A percentile compares a stretch with the other conserved stretches of the same genome.
Conservation (phyloP, 2,797 vertebrate genomes). For the Lophius americanus region DNA sequence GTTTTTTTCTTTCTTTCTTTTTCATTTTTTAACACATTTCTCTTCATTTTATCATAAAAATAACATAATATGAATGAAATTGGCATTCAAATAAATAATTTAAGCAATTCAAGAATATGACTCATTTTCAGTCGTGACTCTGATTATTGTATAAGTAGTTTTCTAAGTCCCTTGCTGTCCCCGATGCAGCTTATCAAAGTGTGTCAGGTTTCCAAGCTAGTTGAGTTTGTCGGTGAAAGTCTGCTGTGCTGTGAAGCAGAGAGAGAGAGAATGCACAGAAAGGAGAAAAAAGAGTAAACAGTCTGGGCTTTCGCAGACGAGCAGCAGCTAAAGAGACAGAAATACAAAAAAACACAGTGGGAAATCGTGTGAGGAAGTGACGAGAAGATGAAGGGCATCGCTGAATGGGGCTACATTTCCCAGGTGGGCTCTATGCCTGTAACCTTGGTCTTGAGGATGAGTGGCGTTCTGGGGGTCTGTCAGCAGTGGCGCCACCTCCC, state of each 20-base stretch:
- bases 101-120: too few relatives aligned
- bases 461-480: constrained; percentile 53
- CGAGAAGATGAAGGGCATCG: constrained; percentile 43
- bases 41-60: too few relatives aligned
- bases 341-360: constrained; percentile 28
- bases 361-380: constrained; percentile 37
- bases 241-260: constrained; percentile 15
- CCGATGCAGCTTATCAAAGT: constrained; percentile 50
- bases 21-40: too few relatives aligned
- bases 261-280: constrained; percentile 3
- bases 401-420: constrained; percentile 46
- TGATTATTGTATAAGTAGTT: constrained; percentile 30
- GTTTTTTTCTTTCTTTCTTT: too few relatives aligned
- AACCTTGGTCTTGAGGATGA: constrained; percentile 61
- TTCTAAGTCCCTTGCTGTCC: constrained; percentile 40
- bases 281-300: constrained; percentile 28
- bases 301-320: constrained; percentile 10
- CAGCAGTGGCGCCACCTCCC: constrained; percentile 53
- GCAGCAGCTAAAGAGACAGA: constrained; percentile 11
- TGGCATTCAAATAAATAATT: too few relatives aligned
- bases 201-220: constrained; percentile 52
- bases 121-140: too few relatives aligned
- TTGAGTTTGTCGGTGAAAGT: constrained; percentile 23
- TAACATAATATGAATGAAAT: too few relatives aligned
- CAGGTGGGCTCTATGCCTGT: constrained; percentile 47